These are phyloP conservation scores for Siniperca undulata DNA, from an alignment of 2,797 vertebrate genomes.

Conservation along the genomic window DNA sequence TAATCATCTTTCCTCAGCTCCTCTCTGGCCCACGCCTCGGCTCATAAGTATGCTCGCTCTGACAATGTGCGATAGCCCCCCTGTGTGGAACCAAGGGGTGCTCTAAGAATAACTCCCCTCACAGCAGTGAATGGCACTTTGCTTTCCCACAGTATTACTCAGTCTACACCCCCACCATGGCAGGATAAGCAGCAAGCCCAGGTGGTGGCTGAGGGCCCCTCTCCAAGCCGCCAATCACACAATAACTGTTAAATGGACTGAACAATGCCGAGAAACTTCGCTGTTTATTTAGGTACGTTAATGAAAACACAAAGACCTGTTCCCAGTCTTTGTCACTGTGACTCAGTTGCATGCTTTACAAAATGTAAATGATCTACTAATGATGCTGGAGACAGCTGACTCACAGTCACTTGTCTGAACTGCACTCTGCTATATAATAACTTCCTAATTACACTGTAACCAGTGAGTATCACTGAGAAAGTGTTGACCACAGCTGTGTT, in stretches of 20 bases:
- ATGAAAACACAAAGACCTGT: slow-evolving; percentile 19
- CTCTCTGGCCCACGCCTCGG: slow-evolving; percentile 1
- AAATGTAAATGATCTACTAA: slow-evolving; percentile 58
- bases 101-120: slow-evolving; percentile 79
- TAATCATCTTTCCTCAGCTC: slow-evolving; percentile 33
- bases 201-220: slow-evolving; percentile 55
- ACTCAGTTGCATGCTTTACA: neutral
- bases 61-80: slow-evolving; percentile 74
- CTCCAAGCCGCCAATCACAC: slow-evolving; percentile 52
- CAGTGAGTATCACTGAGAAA: neutral
- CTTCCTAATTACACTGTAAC: slow-evolving; percentile 32
- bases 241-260: slow-evolving; percentile 41
- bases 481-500: slow-evolving; percentile 1
- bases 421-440: slow-evolving; percentile 37
- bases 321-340: neutral
- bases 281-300: slow-evolving; percentile 7
- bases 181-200: slow-evolving; percentile 68
- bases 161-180: slow-evolving; percentile 75
- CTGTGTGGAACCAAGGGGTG: slow-evolving; percentile 65
- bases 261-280: slow-evolving; percentile 18
- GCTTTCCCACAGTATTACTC: slow-evolving; percentile 83
- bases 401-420: slow-evolving; percentile 6
- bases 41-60: slow-evolving; percentile 44
- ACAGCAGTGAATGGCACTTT: slow-evolving; percentile 76
- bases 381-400: slow-evolving; percentile 20